These are phyloP conservation scores for Alosa alosa DNA, from an alignment of 2,113 vertebrate genomes.

Conservation along the genomic window DNA sequence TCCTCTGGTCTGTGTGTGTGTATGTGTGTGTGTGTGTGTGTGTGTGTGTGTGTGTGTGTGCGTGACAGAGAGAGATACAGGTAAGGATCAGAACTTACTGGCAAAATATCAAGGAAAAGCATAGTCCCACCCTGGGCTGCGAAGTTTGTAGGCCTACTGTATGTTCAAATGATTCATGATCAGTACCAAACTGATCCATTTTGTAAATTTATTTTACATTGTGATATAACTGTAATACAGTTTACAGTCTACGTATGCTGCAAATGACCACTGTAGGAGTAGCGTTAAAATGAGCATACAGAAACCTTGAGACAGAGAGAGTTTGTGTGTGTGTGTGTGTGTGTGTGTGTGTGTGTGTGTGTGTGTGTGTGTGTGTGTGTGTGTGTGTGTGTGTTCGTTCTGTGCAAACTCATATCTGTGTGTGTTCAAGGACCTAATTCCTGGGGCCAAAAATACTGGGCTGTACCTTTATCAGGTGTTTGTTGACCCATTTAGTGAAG, in stretches of 20 bases:
- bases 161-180: too few species aligned
- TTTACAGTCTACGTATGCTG: too few species aligned
- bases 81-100: too few species aligned
- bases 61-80: not conserved
- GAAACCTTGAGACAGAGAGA: not conserved
- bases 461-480: conserved; percentile 97
- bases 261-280: too few species aligned
- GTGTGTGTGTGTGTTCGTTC: not conserved
- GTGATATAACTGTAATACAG: too few species aligned
- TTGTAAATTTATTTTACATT: too few species aligned
- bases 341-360: not conserved
- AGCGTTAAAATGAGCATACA: too few species aligned
- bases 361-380: conserved; percentile 13
- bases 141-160: too few species aligned
- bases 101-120: too few species aligned
- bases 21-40: not conserved
- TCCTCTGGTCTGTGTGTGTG: conserved; percentile 13
- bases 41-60: not conserved
- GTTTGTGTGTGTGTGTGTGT: not conserved
- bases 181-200: too few species aligned
- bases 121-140: too few species aligned
- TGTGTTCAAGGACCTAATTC: not conserved
- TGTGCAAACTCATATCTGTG: not conserved
- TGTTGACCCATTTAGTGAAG: conserved; percentile 99
- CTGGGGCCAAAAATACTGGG: conserved; percentile 2